Evolutionary conservation across 2,888 invertebrate genomes (phyloP).

Genomic region (Cyclophora albipunctata): DNA sequence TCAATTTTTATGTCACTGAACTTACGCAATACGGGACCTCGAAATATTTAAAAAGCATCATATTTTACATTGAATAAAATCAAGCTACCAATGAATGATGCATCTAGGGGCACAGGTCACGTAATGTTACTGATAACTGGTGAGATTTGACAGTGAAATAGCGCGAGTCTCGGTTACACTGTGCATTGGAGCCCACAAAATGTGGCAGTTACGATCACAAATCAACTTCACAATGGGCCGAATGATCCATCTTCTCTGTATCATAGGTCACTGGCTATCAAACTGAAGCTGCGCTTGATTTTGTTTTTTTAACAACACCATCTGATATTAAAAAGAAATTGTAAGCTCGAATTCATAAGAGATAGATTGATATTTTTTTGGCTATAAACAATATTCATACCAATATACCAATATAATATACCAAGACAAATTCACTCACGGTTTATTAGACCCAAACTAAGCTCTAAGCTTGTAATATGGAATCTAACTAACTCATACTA

Average conservation of each 20-base stretch:
- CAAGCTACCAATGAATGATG: constrained; percentile 33
- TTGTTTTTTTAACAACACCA: too few relatives aligned
- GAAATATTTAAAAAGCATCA: constrained; percentile 9
- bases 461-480: too few relatives aligned
- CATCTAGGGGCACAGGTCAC: constrained; percentile 49
- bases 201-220: constrained; percentile 37
- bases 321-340: too few relatives aligned
- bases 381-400: too few relatives aligned
- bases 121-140: constrained; percentile 56
- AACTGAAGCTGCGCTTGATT: constrained; percentile 10
- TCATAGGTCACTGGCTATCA: constrained; percentile 42
- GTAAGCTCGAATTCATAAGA: too few relatives aligned
- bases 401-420: too few relatives aligned
- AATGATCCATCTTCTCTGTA: constrained; percentile 49
- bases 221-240: constrained; percentile 44
- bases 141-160: constrained; percentile 66
- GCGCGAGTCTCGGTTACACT: constrained; percentile 35
- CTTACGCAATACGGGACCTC: constrained; percentile 14
- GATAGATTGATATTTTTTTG: too few relatives aligned
- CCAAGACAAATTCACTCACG: too few relatives aligned
- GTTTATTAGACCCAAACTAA: too few relatives aligned
- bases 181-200: constrained; percentile 32
- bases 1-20: constrained; percentile 25
- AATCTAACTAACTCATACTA: too few relatives aligned
- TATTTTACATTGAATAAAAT: constrained; percentile 6